These are phyloP conservation scores for Anoplius nigerrimus DNA, from an alignment of 2,888 invertebrate species.

Conservation along the genomic window DNA sequence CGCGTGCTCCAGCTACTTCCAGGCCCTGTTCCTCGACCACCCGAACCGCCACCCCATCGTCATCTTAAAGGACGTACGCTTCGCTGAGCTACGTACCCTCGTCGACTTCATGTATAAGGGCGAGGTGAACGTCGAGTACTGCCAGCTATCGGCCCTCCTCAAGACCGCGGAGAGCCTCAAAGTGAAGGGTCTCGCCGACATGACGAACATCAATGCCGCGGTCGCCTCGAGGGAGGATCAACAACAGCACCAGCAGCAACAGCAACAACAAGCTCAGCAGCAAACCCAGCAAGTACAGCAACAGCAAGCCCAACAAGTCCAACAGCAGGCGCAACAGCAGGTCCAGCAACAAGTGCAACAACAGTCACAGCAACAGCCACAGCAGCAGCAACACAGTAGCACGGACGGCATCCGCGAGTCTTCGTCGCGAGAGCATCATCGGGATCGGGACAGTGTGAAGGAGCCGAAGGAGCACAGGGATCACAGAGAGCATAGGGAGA, in stretches of 20 bases:
- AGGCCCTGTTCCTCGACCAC: constrained; percentile 94
- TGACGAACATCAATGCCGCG: constrained; percentile 87
- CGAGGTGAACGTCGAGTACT: constrained; percentile 96
- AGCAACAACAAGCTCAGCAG: constrained; percentile 56
- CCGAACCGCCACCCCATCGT: constrained; percentile 95
- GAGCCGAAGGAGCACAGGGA: constrained; percentile 41
- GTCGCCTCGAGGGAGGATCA: constrained; percentile 73
- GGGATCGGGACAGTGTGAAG: constrained; percentile 54
- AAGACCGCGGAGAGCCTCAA: constrained; percentile 95
- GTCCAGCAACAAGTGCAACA: constrained; percentile 57
- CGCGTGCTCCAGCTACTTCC: constrained; percentile 96
- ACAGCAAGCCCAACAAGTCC: constrained; percentile 73
- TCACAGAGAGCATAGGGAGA: constrained; percentile 54
- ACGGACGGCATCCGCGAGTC: constrained; percentile 68
- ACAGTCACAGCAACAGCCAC: constrained; percentile 53
- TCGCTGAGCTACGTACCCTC: constrained; percentile 91
- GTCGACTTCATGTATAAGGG: constrained; percentile 98
- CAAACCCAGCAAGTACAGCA: constrained; percentile 58
- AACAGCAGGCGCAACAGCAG: constrained; percentile 73
- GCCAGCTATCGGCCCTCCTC: constrained; percentile 91
- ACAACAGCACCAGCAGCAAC: constrained; percentile 76
- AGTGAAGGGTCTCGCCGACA: constrained; percentile 94
- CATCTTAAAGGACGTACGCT: constrained; percentile 95
- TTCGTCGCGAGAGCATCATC: constrained; percentile 58
- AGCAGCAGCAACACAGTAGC: constrained; percentile 51